Conservation (phyloP, 2,797 vertebrate species). For the Sebastes matsubarae region DNA sequence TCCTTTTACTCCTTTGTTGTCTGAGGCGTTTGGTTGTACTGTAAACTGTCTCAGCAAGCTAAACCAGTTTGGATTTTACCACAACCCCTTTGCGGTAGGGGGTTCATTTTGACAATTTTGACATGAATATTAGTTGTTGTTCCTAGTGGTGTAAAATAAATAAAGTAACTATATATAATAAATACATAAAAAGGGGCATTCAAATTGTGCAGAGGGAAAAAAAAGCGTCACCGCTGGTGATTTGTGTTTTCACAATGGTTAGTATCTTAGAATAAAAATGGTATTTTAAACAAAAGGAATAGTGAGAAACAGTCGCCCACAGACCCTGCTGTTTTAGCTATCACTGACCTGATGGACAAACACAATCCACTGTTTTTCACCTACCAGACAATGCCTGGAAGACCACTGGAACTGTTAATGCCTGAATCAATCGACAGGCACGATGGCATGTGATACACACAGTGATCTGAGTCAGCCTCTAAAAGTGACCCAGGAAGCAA, state of each 20-base stretch:
- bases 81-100: slow-evolving; percentile 18
- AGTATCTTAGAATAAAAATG: not conserved
- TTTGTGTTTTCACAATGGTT: slow-evolving; percentile 23
- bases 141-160: slow-evolving; percentile 52
- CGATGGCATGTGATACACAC: slow-evolving; percentile 9
- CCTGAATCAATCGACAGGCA: slow-evolving; percentile 16
- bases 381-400: slow-evolving; percentile 20
- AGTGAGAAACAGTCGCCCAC: not conserved
- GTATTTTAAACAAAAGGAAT: not conserved
- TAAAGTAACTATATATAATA: slow-evolving; percentile 19
- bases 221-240: not conserved
- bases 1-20: slow-evolving; percentile 33
- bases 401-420: slow-evolving; percentile 16
- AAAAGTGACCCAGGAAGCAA: not conserved
- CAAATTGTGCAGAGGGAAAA: slow-evolving; percentile 6
- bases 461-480: slow-evolving; percentile 22
- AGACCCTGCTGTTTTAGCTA: slow-evolving; percentile 7
- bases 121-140: slow-evolving; percentile 45
- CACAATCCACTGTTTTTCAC: slow-evolving; percentile 16
- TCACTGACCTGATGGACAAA: not conserved
- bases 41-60: slow-evolving; percentile 38
- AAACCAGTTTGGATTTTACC: slow-evolving; percentile 27
- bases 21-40: slow-evolving; percentile 39
- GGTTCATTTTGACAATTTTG: slow-evolving; percentile 26
- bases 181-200: slow-evolving; percentile 45